Conservation (phyloP, 92 coral and sea anemone genomes). For the Zoanthus solanderi region DNA sequence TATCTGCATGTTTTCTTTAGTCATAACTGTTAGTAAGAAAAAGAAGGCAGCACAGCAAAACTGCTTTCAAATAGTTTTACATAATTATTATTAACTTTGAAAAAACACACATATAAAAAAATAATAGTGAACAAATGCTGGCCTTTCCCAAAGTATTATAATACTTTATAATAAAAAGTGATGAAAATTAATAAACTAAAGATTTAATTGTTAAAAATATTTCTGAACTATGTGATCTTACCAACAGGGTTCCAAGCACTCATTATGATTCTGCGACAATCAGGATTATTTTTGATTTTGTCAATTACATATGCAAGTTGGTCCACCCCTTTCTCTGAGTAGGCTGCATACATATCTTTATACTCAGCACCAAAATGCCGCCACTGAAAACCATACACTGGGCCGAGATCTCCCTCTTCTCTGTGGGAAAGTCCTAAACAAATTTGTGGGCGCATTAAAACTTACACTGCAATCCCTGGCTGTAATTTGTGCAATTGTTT, state of each 20-base stretch:
- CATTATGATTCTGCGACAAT: conserved; percentile 91
- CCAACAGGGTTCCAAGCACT: conserved; percentile 98
- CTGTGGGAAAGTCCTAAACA: conserved; percentile 75
- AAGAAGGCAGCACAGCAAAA: too few relatives aligned
- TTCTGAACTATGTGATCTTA: conserved; percentile 25
- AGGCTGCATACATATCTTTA: conserved; percentile 82
- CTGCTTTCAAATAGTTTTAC: too few relatives aligned
- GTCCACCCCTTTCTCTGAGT: conserved; percentile 88
- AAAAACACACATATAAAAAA: too few relatives aligned
- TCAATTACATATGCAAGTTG: conserved; percentile 86
- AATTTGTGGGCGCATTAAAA: not conserved
- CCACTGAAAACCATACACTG: conserved; percentile 99
- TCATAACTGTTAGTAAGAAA: too few relatives aligned
- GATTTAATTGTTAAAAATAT: not conserved
- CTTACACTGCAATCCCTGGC: too few relatives aligned
- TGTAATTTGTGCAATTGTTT: too few relatives aligned
- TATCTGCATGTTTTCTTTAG: too few relatives aligned
- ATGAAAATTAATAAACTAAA: too few relatives aligned
- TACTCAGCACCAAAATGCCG: conserved; percentile 98
- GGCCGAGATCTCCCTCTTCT: conserved; percentile 94
- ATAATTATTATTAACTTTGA: too few relatives aligned
- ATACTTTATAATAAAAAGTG: too few relatives aligned
- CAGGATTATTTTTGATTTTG: conserved; percentile 89
- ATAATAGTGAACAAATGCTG: too few relatives aligned
- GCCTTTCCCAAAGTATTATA: too few relatives aligned